Evolutionary conservation across 2,888 invertebrate species (phyloP), one percentile per base, ranked within the genome.

Genomic region (Limnephilus lunatus): DNA sequence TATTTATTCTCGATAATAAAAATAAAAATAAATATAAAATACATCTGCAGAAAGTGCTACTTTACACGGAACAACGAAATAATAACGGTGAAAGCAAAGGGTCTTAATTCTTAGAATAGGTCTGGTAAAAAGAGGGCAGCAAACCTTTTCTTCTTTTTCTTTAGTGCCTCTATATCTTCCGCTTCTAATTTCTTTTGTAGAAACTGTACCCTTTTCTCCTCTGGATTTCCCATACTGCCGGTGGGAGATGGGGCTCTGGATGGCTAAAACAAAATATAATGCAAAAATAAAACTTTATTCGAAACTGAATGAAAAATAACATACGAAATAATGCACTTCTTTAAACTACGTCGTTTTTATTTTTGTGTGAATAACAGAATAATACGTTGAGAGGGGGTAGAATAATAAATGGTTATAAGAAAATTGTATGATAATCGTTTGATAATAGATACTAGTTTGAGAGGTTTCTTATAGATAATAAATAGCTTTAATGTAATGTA

Each of bases 151-250:
- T 88, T 82, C 88, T 94, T 94, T 89, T 94, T 92, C 85, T 92
- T 91, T 32, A 89, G 88, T 39, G 93, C 94, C 82, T 94, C 94
- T 31, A 94, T 92, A n/a, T 94, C 93, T 92, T 94, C 94, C 90
- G 95, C 94, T 92, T 94, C 94, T 91, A 90, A 91, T 35, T 92
- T 94, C 83, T 94, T 94, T 4, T 94, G 94, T 92, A 95, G 95
- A 94, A 95, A 95, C 94, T 95, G 95, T 91, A 95, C 95, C 93
- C 94, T 95, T 0, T 95, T 94, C 81, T 95, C 95, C 9, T 95
- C 95, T 11, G 87, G 88, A 32, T 85, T 92, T 12, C 68, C 92
- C 53, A 80, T 44, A 25, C 90, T 86, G 35, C 81, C 91, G 9
- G 35, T 87, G 5, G 90, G 92, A 39, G 91, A 91, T 14, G 35